A percentile compares a stretch with the other conserved stretches of the same genome.
phyloP scores from a whole-genome alignment of 2,888 invertebrate species.

The Strigamia crassipes region DNA sequence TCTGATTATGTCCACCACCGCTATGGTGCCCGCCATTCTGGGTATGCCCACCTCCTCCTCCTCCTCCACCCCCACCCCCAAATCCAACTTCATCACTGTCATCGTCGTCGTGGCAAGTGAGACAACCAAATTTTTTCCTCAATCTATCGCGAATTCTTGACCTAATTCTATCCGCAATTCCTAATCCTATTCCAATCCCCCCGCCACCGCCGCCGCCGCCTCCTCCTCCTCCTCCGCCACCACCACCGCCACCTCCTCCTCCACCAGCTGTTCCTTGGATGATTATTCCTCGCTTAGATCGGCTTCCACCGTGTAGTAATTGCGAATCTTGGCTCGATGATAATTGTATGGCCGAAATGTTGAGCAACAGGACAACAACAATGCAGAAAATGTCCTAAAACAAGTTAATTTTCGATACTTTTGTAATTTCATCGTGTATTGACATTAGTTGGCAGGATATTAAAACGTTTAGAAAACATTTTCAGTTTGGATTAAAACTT shows the following conservation, averaged over 20 bases:
- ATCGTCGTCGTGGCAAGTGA: neutral
- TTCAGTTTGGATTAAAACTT: neutral
- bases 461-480: neutral
- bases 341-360: neutral
- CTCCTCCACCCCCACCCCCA: neutral
- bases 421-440: neutral
- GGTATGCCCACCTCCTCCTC: neutral
- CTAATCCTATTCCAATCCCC: neutral
- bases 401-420: slow-evolving; percentile 6
- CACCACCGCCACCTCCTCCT: neutral
- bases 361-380: neutral
- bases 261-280: slow-evolving; percentile 13
- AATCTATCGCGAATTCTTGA: neutral
- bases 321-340: neutral
- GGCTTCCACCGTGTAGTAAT: neutral
- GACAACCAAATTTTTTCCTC: neutral
- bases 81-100: neutral
- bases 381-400: slow-evolving; percentile 5
- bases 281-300: neutral
- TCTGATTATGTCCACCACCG: neutral
- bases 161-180: neutral
- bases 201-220: neutral
- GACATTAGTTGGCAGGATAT: too few species aligned
- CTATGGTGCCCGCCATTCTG: neutral
- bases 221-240: neutral